These are phyloP conservation scores for Platerodrilus igneus DNA, from an alignment of 2,888 invertebrate species.

Conservation along the genomic window DNA sequence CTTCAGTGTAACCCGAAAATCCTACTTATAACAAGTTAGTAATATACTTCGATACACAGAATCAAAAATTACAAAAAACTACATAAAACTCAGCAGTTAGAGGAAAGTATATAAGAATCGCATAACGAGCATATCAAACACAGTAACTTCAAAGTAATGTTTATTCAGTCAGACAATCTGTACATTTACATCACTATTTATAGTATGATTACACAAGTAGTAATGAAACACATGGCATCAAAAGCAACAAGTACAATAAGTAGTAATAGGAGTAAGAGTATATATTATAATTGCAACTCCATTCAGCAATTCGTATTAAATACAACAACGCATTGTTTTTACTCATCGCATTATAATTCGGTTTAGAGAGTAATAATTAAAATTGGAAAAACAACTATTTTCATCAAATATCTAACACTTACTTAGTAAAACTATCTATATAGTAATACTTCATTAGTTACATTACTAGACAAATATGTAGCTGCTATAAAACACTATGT, in stretches of 20 bases:
- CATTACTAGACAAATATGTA: constrained; percentile 21
- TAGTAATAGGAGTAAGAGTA: constrained; percentile 41
- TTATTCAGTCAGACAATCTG: constrained; percentile 52
- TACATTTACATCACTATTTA: constrained; percentile 51
- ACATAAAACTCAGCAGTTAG: too few relatives aligned
- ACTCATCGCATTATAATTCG: constrained; percentile 38
- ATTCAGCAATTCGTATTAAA: too few relatives aligned
- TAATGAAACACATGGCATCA: constrained; percentile 51
- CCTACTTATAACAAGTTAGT: too few relatives aligned
- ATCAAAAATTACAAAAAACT: too few relatives aligned
- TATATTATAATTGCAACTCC: too few relatives aligned
- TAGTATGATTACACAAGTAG: constrained; percentile 48
- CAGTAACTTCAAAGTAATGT: constrained; percentile 52
- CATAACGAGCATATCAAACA: too few relatives aligned
- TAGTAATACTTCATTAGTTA: constrained; percentile 26
- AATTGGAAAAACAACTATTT: constrained; percentile 39
- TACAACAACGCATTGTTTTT: too few relatives aligned
- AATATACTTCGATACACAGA: too few relatives aligned
- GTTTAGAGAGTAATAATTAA: constrained; percentile 32
- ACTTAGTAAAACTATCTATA: too few relatives aligned
- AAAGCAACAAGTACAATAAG: constrained; percentile 47
- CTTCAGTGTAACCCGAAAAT: too few relatives aligned
- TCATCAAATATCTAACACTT: constrained; percentile 43
- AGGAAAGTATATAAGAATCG: too few relatives aligned
- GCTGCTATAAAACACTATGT: constrained; percentile 29